Evolutionary conservation across 2,113 vertebrate genomes (phyloP).

Genomic region (Platanista minor): DNA sequence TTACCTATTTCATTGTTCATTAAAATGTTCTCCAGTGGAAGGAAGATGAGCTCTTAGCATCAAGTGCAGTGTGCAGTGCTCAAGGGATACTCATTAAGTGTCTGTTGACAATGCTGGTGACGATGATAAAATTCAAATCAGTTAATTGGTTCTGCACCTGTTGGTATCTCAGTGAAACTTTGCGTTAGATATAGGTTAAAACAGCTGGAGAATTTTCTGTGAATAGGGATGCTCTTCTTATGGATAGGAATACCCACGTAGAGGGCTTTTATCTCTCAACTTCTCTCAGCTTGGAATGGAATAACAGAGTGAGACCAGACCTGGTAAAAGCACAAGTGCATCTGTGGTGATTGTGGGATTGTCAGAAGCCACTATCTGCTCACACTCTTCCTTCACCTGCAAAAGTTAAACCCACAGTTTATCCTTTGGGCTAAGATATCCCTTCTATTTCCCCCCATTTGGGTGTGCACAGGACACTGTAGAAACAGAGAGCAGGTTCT

Average conservation of each 20-base stretch:
- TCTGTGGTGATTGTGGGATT: not conserved
- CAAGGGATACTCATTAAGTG: not conserved
- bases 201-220: not conserved
- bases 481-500: not conserved
- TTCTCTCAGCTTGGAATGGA: not conserved
- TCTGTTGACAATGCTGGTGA: not conserved
- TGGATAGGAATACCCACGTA: not conserved
- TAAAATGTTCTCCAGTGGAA: slow-evolving; percentile 1
- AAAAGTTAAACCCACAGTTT: not conserved
- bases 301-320: not conserved
- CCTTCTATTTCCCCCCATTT: not conserved
- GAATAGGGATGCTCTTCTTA: not conserved
- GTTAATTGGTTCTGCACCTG: not conserved
- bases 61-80: not conserved
- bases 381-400: not conserved
- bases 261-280: not conserved
- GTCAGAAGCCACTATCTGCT: not conserved
- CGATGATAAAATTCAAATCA: not conserved
- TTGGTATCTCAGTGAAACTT: not conserved
- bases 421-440: not conserved
- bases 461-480: not conserved
- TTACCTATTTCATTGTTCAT: slow-evolving; percentile 8
- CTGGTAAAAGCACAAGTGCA: not conserved
- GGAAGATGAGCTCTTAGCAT: not conserved
- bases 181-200: not conserved